Percentiles rank a stretch among this genome's conserved stretches.
These are phyloP conservation scores for Tipula unca DNA, from an alignment of 2,888 invertebrate genomes.

Conservation along the genomic window DNA sequence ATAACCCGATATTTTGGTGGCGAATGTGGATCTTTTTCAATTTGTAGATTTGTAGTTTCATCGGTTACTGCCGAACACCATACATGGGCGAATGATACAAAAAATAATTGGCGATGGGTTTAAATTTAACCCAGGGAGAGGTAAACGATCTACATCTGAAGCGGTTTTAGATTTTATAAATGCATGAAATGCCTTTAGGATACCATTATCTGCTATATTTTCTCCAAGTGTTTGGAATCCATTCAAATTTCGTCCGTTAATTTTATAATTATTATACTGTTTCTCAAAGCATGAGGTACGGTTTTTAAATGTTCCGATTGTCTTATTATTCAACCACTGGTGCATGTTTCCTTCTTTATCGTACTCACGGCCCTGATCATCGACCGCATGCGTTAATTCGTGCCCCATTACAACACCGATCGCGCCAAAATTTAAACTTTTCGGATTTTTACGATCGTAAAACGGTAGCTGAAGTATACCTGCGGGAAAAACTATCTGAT, in stretches of 20 bases:
- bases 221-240: constrained; percentile 79
- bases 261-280: constrained; percentile 72
- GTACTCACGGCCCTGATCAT: constrained; percentile 93
- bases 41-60: constrained; percentile 73
- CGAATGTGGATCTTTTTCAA: constrained; percentile 89
- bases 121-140: constrained; percentile 75
- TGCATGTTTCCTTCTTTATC: constrained; percentile 89
- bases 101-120: constrained; percentile 87
- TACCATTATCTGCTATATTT: constrained; percentile 89
- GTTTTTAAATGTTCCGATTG: constrained; percentile 78
- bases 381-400: constrained; percentile 92
- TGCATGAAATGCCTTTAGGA: constrained; percentile 83
- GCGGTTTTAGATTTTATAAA: constrained; percentile 50
- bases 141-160: constrained; percentile 46
- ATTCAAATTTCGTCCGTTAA: constrained; percentile 69
- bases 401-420: constrained; percentile 99
- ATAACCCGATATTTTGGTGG: constrained; percentile 80
- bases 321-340: constrained; percentile 96
- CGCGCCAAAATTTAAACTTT: constrained; percentile 90
- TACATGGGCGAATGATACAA: constrained; percentile 86
- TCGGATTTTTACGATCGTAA: constrained; percentile 79
- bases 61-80: constrained; percentile 86
- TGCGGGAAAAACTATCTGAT: constrained; percentile 94
- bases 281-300: constrained; percentile 81
- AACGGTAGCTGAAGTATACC: constrained; percentile 93